Evolutionary conservation across 2,797 vertebrate species (phyloP).

Genomic region (Champsocephalus gunnari): DNA sequence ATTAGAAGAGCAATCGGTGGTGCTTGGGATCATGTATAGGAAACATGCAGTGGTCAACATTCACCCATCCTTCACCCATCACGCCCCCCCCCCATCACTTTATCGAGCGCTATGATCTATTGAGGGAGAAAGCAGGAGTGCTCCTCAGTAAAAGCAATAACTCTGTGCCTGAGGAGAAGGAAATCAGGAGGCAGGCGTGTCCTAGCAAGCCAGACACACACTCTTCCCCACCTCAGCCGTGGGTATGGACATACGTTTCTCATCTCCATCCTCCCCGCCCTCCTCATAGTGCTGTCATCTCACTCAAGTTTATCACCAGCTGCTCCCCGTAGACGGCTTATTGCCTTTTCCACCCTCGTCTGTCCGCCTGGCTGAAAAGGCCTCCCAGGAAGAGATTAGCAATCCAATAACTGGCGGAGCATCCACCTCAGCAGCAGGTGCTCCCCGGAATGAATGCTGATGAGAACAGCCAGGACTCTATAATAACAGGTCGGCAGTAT

Average conservation of each 20-base stretch:
- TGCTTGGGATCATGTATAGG: conserved; percentile 35
- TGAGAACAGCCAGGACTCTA: conserved; percentile 65
- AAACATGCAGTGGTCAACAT: conserved; percentile 41
- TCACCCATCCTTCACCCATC: conserved; percentile 48
- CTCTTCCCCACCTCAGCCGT: conserved; percentile 16
- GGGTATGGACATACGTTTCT: conserved; percentile 34
- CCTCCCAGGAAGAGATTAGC: conserved; percentile 83
- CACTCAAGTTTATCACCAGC: conserved; percentile 75
- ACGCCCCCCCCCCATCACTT: conserved; percentile 58
- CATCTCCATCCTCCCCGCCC: background rate
- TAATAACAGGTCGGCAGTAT: conserved; percentile 61
- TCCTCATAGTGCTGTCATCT: conserved; percentile 35
- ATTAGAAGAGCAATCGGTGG: conserved; percentile 63
- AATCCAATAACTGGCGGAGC: conserved; percentile 78
- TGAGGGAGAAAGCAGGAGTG: conserved; percentile 65
- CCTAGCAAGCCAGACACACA: conserved; percentile 35
- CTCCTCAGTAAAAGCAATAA: conserved; percentile 82
- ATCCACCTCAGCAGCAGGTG: conserved; percentile 75
- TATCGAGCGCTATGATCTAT: conserved; percentile 84
- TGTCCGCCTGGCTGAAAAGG: conserved; percentile 72
- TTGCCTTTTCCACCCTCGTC: conserved; percentile 77
- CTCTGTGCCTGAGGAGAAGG: conserved; percentile 52
- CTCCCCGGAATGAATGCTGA: conserved; percentile 77
- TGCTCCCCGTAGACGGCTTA: conserved; percentile 72
- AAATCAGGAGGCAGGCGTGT: conserved; percentile 55